These are phyloP conservation scores for Chondrosia reniformis DNA, from an alignment of 37 sponge, comb jelly and placozoan genomes.

Conservation along the genomic window DNA sequence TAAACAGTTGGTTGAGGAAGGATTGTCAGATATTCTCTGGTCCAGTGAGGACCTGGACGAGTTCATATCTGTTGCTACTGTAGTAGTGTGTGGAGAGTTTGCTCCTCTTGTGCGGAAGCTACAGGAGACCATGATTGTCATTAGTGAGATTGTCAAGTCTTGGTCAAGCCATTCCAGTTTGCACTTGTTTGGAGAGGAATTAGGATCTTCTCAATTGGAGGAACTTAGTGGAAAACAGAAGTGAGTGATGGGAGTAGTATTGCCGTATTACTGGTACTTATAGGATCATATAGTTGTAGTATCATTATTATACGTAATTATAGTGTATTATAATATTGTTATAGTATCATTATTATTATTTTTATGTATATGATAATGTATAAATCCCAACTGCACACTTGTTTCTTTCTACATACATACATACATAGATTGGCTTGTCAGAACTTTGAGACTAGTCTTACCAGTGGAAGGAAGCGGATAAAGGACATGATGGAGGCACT, in stretches of 20 bases:
- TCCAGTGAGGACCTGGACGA: conserved; percentile 10
- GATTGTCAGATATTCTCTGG: neutral
- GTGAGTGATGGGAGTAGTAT: too few species aligned
- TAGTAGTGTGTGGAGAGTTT: conserved; percentile 10
- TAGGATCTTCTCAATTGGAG: neutral
- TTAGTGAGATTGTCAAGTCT: neutral
- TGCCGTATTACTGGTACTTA: too few species aligned
- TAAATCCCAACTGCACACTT: too few species aligned
- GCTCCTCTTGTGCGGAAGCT: neutral
- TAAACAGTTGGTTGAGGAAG: conserved; percentile 1
- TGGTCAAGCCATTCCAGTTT: too few species aligned
- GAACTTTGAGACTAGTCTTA: neutral
- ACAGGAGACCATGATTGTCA: too few species aligned
- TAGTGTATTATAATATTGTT: too few species aligned
- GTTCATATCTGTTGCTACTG: conserved; percentile 3
- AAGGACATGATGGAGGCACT: neutral
- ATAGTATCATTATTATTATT: too few species aligned
- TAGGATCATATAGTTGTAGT: too few species aligned
- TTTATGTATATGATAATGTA: too few species aligned
- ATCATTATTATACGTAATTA: too few species aligned
- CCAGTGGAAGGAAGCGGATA: conserved; percentile 1
- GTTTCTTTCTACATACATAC: neutral
- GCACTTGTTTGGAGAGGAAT: too few species aligned
- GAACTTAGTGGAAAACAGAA: neutral
- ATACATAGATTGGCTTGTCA: neutral